Conservation (phyloP, 2,113 vertebrate genomes). For the Amphilophus citrinellus region DNA sequence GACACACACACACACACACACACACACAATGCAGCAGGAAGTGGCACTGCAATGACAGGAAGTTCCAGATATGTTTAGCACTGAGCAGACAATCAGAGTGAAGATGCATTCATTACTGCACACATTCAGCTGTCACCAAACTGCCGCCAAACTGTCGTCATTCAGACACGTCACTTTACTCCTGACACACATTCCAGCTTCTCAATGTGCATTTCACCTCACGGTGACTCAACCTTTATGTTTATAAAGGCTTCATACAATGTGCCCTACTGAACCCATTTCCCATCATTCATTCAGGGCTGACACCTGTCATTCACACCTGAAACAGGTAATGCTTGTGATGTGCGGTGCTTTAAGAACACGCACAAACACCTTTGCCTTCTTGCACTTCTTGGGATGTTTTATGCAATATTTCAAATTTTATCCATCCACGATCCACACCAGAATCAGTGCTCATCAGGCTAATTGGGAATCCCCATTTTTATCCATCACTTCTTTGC, state of each 20-base stretch:
- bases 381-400: not conserved
- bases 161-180: not conserved
- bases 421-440: no score
- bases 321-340: no score
- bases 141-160: not conserved
- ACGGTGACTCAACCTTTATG: not conserved
- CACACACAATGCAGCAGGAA: constrained; percentile 61
- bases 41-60: constrained; percentile 63
- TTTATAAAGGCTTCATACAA: constrained; percentile 1
- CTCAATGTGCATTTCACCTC: not conserved
- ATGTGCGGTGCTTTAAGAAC: no score
- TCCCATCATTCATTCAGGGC: not conserved
- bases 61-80: constrained; percentile 46
- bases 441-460: not conserved
- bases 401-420: no score
- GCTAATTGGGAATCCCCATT: rapidly evolving
- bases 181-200: not conserved
- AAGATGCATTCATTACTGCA: constrained; percentile 26
- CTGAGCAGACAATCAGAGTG: constrained; percentile 2
- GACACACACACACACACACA: constrained; percentile 7
- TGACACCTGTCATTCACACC: not conserved
- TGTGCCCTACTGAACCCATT: not conserved
- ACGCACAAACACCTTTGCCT: not conserved
- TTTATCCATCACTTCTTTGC: not conserved
- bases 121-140: not conserved